Evolutionary conservation across 2,888 invertebrate genomes (phyloP).

Genomic region (Melieria omissa): DNA sequence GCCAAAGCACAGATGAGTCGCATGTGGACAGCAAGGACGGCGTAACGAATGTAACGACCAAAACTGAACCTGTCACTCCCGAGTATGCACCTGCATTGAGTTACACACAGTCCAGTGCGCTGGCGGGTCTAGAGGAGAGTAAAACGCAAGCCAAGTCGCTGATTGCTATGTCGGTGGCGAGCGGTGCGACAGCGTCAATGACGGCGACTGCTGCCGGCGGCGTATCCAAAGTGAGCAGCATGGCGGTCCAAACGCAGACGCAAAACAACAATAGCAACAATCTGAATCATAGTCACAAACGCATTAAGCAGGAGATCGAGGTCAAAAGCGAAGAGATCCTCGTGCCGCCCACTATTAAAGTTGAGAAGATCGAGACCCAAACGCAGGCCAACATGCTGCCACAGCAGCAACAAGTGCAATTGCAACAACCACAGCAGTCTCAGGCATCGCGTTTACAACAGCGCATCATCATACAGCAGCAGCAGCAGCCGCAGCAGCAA

Average conservation of each 20-base stretch:
- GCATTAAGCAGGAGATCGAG: constrained; percentile 64
- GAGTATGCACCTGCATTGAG: constrained; percentile 86
- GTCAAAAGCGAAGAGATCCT: constrained; percentile 63
- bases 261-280: constrained; percentile 48
- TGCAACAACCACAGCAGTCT: constrained; percentile 44
- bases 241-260: constrained; percentile 14
- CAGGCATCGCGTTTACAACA: constrained; percentile 39
- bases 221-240: constrained; percentile 36
- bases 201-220: constrained; percentile 31
- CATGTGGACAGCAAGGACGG: constrained; percentile 44
- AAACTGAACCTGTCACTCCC: constrained; percentile 71
- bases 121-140: constrained; percentile 48
- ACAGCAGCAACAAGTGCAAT: constrained; percentile 25
- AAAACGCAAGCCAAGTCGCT: constrained; percentile 47
- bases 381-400: constrained; percentile 25
- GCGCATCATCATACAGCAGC: constrained; percentile 37
- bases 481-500: constrained; percentile 52
- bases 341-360: constrained; percentile 60
- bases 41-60: constrained; percentile 56
- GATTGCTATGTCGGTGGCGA: constrained; percentile 41
- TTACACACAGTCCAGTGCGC: constrained; percentile 70
- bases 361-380: constrained; percentile 57
- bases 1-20: constrained; percentile 50
- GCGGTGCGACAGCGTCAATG: constrained; percentile 25
- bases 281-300: constrained; percentile 56